Base-by-base conservation (phyloP, 2,888 invertebrate genomes). In the Schizotus pectinicornis region DNA sequence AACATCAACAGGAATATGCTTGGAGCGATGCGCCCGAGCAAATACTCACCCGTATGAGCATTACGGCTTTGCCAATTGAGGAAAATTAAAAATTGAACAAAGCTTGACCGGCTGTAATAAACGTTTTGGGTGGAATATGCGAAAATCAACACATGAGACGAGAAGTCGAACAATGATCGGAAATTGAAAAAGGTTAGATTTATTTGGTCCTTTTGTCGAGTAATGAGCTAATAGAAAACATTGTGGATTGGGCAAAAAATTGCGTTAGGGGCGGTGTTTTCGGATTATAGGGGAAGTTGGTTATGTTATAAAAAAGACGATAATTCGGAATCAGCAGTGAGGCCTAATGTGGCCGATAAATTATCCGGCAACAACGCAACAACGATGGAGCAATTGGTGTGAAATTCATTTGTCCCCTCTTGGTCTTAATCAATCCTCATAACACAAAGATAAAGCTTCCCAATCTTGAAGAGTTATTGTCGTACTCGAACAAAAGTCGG, bases 341-440 rank as follows among this genome's bases (percentile, higher is more conserved):
- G 50, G 64, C 69, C 65, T 74, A 75, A 76, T 75, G 74, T 61
- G 58, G 33, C 61, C 72, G 62, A 77, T 77, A 77, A 77, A 77
- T 77, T 76, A 67, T 66, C 67, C 68, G 71, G 68, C 71, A 73
- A 73, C 70, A 72, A 67, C 73, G 71, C 74, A 74, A 74, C 74
- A 76, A 74, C 75, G 74, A 76, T 74, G 69, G 72, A 68, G 74
- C 75, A 77, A 77, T 77, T 75, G 77, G 78, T 77, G 78, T 77
- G 76, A 78, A 78, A 78, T 77, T 77, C 77, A 77, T 77, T 76
- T 75, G 75, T 73, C 73, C 77, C 76, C 75, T 68, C 69, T 68
- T 66, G 72, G 73, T 73, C 74, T 77, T 77, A 79, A 79, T 79
- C 79, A 79, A 78, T 78, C 76, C 77, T 75, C 75, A 75, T 76